phyloP scores from a whole-genome alignment of 2,113 vertebrate species.

The Phainopepla nitens region DNA sequence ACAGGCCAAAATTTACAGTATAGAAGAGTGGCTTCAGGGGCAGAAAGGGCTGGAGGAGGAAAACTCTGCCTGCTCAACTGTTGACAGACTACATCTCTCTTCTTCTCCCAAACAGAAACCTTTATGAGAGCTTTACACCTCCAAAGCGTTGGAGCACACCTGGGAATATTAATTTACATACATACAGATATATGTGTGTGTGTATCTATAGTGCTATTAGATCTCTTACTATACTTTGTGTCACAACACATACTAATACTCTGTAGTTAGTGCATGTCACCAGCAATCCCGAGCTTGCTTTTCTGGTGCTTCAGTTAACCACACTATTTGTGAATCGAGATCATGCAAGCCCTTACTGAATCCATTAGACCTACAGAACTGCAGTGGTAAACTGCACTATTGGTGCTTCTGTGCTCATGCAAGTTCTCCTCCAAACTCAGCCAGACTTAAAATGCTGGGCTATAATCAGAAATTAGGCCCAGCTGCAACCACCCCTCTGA shows the following conservation, averaged over 20 bases:
- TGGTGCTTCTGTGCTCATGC: background rate
- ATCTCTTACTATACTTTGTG: background rate
- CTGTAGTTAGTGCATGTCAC: background rate
- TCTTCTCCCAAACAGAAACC: background rate
- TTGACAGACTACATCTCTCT: background rate
- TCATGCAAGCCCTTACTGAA: background rate
- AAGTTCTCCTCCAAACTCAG: background rate
- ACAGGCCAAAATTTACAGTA: background rate
- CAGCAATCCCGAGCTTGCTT: background rate
- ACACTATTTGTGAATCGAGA: background rate
- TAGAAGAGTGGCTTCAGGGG: background rate
- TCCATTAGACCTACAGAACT: background rate
- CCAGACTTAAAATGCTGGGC: background rate
- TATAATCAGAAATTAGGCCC: background rate
- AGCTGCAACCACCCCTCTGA: background rate
- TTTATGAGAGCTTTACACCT: background rate
- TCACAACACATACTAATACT: background rate
- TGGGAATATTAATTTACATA: background rate
- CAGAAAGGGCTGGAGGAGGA: background rate
- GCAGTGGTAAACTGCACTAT: background rate
- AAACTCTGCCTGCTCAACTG: background rate
- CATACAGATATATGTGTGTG: fast-evolving
- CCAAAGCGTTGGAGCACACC: background rate
- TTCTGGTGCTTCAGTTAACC: background rate
- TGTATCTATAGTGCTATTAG: no score